phyloP scores from a whole-genome alignment of 2,888 invertebrate species.

The Myopa testacea region DNA sequence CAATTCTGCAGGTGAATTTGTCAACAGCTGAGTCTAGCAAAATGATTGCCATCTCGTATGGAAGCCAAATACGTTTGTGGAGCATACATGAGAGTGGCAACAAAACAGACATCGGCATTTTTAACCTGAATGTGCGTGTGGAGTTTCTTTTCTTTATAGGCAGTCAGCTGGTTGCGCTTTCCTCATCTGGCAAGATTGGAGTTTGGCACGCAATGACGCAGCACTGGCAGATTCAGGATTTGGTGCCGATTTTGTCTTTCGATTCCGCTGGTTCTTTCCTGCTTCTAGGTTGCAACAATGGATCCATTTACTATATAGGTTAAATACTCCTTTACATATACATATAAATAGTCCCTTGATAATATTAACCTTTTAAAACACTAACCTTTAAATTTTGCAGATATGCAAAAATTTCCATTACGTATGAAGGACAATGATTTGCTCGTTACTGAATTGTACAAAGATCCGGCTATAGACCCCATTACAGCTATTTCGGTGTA shows the following conservation, averaged over 20 bases:
- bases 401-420: constrained; percentile 99
- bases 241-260: constrained; percentile 90
- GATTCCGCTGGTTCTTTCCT: constrained; percentile 98
- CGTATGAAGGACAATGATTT: constrained; percentile 99
- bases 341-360: neutral
- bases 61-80: constrained; percentile 82
- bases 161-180: constrained; percentile 95
- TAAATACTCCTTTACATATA: constrained; percentile 50
- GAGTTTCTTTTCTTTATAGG: constrained; percentile 98
- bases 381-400: constrained; percentile 71
- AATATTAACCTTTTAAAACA: neutral
- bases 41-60: constrained; percentile 87
- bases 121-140: constrained; percentile 91
- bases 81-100: constrained; percentile 82
- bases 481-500: constrained; percentile 99
- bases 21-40: constrained; percentile 73
- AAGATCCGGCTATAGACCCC: constrained; percentile 93
- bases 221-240: constrained; percentile 98
- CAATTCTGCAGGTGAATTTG: constrained; percentile 51
- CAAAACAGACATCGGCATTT: constrained; percentile 84
- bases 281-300: constrained; percentile 94
- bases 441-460: constrained; percentile 94
- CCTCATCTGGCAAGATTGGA: constrained; percentile 92
- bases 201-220: constrained; percentile 99
- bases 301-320: constrained; percentile 98